Conservation (phyloP, 2,888 invertebrate species). For the Beris chalybata region DNA sequence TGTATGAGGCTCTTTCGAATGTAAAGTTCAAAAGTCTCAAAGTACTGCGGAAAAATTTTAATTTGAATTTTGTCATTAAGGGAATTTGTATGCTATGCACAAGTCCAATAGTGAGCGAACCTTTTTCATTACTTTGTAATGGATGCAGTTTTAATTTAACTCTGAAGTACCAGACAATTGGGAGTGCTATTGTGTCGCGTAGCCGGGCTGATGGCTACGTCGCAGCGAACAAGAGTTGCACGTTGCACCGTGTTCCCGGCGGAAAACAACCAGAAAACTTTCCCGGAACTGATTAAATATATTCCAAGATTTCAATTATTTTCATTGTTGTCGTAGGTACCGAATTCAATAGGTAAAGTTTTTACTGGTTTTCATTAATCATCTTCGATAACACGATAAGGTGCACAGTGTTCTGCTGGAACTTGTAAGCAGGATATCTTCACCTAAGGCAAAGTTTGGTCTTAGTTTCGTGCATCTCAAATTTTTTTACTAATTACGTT, state of each 20-base stretch:
- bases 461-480: too few species aligned
- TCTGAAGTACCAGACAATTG: conserved; percentile 27
- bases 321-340: too few species aligned
- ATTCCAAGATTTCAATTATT: too few species aligned
- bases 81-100: conserved; percentile 32
- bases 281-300: too few species aligned
- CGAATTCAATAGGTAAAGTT: too few species aligned
- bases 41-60: conserved; percentile 30
- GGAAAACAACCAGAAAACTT: background rate
- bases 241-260: conserved; percentile 4
- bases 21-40: conserved; percentile 30
- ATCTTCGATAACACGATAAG: too few species aligned
- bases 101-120: conserved; percentile 12
- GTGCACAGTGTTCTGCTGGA: too few species aligned
- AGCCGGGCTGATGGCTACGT: background rate
- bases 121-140: conserved; percentile 11
- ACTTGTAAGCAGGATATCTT: too few species aligned
- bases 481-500: too few species aligned
- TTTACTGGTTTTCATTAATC: too few species aligned
- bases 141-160: conserved; percentile 31
- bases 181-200: background rate
- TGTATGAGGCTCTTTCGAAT: background rate
- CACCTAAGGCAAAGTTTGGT: too few species aligned
- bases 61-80: conserved; percentile 37
- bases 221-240: background rate